Evolutionary conservation across 37 sponge, comb jelly and placozoan species (phyloP).

Genomic region (Beroe forskalii): DNA sequence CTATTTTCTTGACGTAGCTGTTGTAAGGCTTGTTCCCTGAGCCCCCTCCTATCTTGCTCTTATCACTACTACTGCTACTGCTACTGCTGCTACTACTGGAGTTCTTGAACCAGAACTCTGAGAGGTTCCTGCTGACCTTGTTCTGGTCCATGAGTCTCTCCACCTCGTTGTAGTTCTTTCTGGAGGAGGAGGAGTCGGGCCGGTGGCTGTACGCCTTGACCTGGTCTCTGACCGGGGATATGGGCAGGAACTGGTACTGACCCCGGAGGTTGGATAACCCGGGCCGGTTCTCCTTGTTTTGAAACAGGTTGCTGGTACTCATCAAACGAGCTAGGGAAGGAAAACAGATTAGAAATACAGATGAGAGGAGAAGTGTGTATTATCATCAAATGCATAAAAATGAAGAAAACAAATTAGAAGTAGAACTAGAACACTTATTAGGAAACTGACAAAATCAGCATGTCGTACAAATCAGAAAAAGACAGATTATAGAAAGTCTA

Average conservation of each 20-base stretch:
- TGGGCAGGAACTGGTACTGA: conserved; percentile 19
- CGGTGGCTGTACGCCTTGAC: not conserved
- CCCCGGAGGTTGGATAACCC: not conserved
- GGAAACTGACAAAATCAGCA: too few species aligned
- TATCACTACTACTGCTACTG: not conserved
- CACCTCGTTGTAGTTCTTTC: conserved; percentile 47
- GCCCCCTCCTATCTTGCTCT: too few species aligned
- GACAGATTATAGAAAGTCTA: too few species aligned
- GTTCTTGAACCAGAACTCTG: conserved; percentile 64
- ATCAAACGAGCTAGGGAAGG: not conserved
- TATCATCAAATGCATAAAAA: too few species aligned
- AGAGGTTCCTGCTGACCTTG: conserved; percentile 45
- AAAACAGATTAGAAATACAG: too few species aligned
- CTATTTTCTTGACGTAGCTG: conserved; percentile 47
- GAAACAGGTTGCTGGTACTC: conserved; percentile 34
- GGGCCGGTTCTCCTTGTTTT: conserved; percentile 52
- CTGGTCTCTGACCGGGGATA: conserved; percentile 58
- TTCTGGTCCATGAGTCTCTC: conserved; percentile 58
- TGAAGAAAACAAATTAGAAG: too few species aligned
- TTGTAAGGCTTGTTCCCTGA: conserved; percentile 33
- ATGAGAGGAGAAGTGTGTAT: too few species aligned
- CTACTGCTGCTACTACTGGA: not conserved
- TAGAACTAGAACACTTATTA: too few species aligned
- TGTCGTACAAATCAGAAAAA: too few species aligned
- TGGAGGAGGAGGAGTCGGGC: not conserved